Percentiles rank a stretch among this genome's conserved stretches.
Evolutionary conservation across 1,140 invertebrate species (phyloP).

Genomic region (Hyphantria cunea): DNA sequence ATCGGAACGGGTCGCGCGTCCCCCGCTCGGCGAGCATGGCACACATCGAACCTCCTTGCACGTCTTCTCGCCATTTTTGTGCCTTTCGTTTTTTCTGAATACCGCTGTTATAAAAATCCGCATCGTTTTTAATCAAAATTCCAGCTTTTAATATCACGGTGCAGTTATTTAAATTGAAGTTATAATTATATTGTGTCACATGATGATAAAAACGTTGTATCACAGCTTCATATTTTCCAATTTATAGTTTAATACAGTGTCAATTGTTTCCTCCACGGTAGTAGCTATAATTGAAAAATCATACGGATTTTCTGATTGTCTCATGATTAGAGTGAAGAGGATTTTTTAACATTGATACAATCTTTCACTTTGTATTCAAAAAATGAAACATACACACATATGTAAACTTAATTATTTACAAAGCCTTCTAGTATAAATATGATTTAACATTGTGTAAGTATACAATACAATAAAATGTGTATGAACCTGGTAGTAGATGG

Average conservation of each 20-base stretch:
- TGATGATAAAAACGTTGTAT: conserved; percentile 49
- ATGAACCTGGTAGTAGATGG: not conserved
- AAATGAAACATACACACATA: too few species aligned
- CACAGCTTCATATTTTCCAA: conserved; percentile 37
- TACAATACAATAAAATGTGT: too few species aligned
- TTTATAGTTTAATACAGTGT: conserved; percentile 42
- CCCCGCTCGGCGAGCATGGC: conserved; percentile 40
- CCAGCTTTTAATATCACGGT: conserved; percentile 60
- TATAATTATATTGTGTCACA: conserved; percentile 64
- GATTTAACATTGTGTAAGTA: conserved; percentile 3
- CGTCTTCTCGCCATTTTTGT: conserved; percentile 66
- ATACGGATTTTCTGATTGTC: not conserved
- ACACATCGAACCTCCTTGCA: conserved; percentile 42
- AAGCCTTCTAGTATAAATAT: not conserved
- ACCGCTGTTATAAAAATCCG: conserved; percentile 61
- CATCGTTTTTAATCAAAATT: conserved; percentile 71
- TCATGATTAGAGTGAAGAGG: too few species aligned
- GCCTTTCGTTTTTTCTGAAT: conserved; percentile 57
- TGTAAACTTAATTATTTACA: too few species aligned
- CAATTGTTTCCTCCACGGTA: not conserved
- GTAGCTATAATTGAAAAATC: conserved; percentile 1
- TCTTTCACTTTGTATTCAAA: too few species aligned
- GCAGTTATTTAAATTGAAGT: conserved; percentile 56
- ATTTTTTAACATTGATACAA: too few species aligned
- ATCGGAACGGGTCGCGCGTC: conserved; percentile 69